phyloP scores from a whole-genome alignment of 2,888 invertebrate species.

The Phytoseiulus persimilis region DNA sequence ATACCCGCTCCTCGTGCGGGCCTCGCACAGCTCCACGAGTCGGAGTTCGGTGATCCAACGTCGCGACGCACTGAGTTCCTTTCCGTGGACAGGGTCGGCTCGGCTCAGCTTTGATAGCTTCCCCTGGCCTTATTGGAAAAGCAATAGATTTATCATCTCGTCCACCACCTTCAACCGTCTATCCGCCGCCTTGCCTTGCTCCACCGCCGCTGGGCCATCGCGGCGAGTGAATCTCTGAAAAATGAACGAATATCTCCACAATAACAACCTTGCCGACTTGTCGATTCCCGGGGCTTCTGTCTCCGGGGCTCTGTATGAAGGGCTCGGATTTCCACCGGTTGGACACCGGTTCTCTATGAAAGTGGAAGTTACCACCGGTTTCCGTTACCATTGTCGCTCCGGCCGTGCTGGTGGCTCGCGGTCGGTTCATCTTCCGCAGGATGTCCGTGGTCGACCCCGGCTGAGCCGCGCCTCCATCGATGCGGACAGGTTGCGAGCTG shows the following conservation, averaged over 20 bases:
- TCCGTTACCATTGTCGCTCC: too few relatives aligned
- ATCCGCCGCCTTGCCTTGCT: not conserved
- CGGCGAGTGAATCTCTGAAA: not conserved
- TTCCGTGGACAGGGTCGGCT: not conserved
- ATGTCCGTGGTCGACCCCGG: too few relatives aligned
- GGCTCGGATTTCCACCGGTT: too few relatives aligned
- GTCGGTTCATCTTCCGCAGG: too few relatives aligned
- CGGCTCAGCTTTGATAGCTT: not conserved
- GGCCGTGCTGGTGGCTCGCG: too few relatives aligned
- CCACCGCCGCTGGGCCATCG: not conserved
- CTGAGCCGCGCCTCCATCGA: too few relatives aligned
- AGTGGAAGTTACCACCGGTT: too few relatives aligned
- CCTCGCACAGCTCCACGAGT: too few relatives aligned
- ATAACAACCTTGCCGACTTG: not conserved
- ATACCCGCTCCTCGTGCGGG: too few relatives aligned
- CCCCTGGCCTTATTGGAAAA: constrained; percentile 31
- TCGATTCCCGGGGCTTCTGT: not conserved
- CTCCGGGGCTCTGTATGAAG: too few relatives aligned
- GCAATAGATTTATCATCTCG: constrained; percentile 35
- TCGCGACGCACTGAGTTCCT: not conserved
- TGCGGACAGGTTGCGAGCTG: too few relatives aligned
- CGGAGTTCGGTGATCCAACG: not conserved
- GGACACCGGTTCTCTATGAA: too few relatives aligned
- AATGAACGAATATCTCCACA: not conserved
- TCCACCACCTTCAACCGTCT: constrained; percentile 7